Evolutionary conservation across 2,113 vertebrate genomes (phyloP).

Genomic region (Scatophagus argus): DNA sequence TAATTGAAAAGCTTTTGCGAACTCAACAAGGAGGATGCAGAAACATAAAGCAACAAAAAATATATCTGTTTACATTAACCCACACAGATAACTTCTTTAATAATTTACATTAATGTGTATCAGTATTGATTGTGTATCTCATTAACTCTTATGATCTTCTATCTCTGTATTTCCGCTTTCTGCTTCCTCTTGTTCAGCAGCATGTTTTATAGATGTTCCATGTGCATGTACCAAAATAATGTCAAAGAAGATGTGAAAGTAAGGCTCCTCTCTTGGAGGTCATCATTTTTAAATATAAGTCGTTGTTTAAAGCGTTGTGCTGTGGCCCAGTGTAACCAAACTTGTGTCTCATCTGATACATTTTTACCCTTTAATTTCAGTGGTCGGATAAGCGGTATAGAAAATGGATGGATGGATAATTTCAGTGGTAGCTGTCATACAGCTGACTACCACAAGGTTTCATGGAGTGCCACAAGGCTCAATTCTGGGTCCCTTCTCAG

Average conservation of each 20-base stretch:
- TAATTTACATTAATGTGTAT: background rate
- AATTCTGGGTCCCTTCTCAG: background rate
- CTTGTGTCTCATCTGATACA: background rate
- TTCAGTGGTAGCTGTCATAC: background rate
- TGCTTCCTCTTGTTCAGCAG: background rate
- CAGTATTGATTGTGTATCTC: conserved; percentile 1
- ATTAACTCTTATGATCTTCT: background rate
- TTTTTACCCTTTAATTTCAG: too few relatives aligned
- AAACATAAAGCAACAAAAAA: background rate
- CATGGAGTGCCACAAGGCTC: conserved; percentile 3
- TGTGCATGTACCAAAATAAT: background rate
- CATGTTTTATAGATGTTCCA: background rate
- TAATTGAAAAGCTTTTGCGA: background rate
- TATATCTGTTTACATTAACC: background rate
- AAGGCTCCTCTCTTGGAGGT: background rate
- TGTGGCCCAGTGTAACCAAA: background rate
- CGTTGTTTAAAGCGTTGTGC: background rate
- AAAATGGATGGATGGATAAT: too few relatives aligned
- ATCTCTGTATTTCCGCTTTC: background rate
- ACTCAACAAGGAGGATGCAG: background rate
- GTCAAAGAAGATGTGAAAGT: background rate
- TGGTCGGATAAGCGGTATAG: too few relatives aligned
- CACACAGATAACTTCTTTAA: background rate
- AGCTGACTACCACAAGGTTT: too few relatives aligned
- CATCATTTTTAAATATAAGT: background rate